Evolutionary conservation across 2,113 vertebrate species (phyloP).

Genomic region (Setophaga coronata): DNA sequence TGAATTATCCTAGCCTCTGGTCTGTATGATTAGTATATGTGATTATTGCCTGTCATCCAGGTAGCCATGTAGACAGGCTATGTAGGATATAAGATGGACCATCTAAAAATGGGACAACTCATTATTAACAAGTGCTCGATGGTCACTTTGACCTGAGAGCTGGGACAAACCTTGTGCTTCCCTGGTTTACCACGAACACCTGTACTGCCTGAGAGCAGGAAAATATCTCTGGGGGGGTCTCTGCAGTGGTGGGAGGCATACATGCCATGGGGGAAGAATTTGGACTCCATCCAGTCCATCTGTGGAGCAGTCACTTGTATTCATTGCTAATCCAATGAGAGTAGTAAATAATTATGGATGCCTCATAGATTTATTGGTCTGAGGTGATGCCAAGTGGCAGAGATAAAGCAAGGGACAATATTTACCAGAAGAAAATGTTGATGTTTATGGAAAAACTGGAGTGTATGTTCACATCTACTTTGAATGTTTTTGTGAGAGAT

Average conservation of each 20-base stretch:
- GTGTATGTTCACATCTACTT: not conserved
- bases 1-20: not conserved
- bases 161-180: not conserved
- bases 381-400: not conserved
- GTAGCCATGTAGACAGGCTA: not conserved
- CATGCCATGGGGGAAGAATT: not conserved
- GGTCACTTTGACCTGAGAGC: not conserved
- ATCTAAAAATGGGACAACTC: not conserved
- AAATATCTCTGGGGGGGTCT: not conserved
- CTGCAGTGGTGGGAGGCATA: not conserved
- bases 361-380: constrained; percentile 6
- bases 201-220: fast-evolving
- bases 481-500: not conserved
- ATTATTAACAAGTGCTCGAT: fast-evolving
- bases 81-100: not conserved
- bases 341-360: not conserved
- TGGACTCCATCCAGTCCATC: not conserved
- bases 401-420: not conserved
- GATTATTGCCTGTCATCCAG: not conserved
- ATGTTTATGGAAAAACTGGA: constrained; percentile 4
- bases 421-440: not conserved
- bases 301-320: not conserved
- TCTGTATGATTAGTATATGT: not conserved
- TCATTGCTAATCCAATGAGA: not conserved
- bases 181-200: not conserved